These are phyloP conservation scores for Schizopygopsis pylzovi DNA, from an alignment of 2,797 vertebrate species.

Conservation along the genomic window DNA sequence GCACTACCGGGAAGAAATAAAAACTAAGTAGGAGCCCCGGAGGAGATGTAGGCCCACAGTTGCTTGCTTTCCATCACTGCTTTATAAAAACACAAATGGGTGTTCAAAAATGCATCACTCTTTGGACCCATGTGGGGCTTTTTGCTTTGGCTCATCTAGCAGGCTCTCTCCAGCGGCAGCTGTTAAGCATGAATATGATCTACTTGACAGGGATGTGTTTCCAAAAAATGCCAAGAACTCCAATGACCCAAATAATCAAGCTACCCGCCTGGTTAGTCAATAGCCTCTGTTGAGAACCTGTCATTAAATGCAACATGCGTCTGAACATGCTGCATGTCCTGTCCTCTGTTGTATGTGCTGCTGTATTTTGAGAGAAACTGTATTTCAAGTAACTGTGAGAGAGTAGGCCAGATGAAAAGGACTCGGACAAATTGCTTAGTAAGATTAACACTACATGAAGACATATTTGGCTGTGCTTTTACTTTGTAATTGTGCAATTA, in stretches of 20 bases:
- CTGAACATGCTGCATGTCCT: slow-evolving; percentile 25
- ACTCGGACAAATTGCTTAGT: background rate
- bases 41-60: slow-evolving; percentile 4
- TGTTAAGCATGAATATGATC: slow-evolving; percentile 37
- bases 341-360: background rate
- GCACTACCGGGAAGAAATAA: background rate
- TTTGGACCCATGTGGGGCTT: background rate
- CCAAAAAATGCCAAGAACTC: slow-evolving; percentile 50
- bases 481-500: slow-evolving; percentile 18
- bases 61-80: slow-evolving; percentile 7
- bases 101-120: slow-evolving; percentile 25
- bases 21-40: background rate
- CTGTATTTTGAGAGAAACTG: background rate
- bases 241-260: slow-evolving; percentile 60
- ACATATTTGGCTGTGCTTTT: slow-evolving; percentile 25
- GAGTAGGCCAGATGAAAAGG: slow-evolving; percentile 21
- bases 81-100: slow-evolving; percentile 3
- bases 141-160: background rate
- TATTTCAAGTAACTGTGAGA: background rate
- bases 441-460: slow-evolving; percentile 36
- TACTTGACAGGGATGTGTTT: slow-evolving; percentile 29
- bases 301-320: slow-evolving; percentile 43
- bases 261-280: slow-evolving; percentile 15
- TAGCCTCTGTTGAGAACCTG: slow-evolving; percentile 19
- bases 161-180: background rate